phyloP scores from a whole-genome alignment of 2,888 invertebrate genomes.

The Protophormia terraenovae region DNA sequence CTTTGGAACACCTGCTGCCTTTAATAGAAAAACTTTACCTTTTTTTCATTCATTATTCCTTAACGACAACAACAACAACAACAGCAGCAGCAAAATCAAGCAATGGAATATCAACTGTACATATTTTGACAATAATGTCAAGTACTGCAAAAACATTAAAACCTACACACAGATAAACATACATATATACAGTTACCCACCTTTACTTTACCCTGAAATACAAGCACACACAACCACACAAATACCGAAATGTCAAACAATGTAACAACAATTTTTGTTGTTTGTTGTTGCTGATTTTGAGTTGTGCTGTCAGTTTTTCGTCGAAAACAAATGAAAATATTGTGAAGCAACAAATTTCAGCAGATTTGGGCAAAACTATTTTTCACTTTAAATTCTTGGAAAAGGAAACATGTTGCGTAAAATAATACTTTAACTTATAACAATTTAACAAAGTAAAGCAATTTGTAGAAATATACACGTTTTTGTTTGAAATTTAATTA shows the following conservation, averaged over 20 bases:
- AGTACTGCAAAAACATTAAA: slow-evolving; percentile 31
- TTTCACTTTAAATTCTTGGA: background rate
- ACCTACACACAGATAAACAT: background rate
- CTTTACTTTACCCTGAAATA: background rate
- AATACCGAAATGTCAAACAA: background rate
- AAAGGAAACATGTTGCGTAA: background rate
- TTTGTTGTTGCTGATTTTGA: background rate
- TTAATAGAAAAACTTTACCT: slow-evolving; percentile 54
- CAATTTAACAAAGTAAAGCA: background rate
- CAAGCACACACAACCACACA: background rate
- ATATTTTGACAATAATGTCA: slow-evolving; percentile 41
- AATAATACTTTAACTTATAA: background rate
- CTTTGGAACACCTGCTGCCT: slow-evolving; percentile 66
- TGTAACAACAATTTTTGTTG: background rate
- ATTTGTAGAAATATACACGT: background rate
- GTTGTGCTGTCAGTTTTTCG: background rate
- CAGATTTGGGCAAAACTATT: background rate
- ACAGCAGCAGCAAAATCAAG: background rate
- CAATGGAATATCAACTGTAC: slow-evolving; percentile 1
- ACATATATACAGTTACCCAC: background rate
- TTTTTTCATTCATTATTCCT: background rate
- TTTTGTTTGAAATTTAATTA: background rate
- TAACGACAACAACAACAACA: background rate
- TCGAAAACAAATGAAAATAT: background rate
- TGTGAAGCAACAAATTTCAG: background rate